These are phyloP conservation scores for Andrena flavipes DNA, from an alignment of 2,888 invertebrate genomes.

Conservation along the genomic window DNA sequence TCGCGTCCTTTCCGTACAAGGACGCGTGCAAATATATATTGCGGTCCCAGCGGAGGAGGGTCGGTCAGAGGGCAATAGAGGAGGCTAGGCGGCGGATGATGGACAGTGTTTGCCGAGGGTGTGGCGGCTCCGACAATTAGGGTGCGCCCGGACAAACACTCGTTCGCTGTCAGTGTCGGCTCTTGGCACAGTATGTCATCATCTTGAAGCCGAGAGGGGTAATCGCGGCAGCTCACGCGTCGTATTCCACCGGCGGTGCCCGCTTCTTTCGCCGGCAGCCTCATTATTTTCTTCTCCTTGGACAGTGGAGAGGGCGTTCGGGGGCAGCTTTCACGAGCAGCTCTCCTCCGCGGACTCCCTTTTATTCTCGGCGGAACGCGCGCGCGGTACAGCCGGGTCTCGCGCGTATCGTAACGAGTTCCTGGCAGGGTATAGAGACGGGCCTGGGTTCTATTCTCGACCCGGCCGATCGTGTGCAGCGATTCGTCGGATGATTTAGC, in stretches of 20 bases:
- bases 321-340: not conserved
- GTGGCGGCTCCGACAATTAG: constrained; percentile 81
- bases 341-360: not conserved
- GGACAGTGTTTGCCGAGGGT: constrained; percentile 79
- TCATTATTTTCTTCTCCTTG: constrained; percentile 18
- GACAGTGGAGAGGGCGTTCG: not conserved
- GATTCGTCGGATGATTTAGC: constrained; percentile 20
- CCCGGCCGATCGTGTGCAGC: constrained; percentile 2
- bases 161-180: constrained; percentile 71
- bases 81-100: constrained; percentile 54
- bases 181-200: constrained; percentile 63
- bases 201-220: constrained; percentile 68
- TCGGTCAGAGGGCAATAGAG: constrained; percentile 16
- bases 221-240: constrained; percentile 64
- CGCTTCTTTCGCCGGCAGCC: constrained; percentile 1
- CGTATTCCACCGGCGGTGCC: not conserved
- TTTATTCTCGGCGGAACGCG: not conserved
- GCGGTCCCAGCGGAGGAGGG: constrained; percentile 50
- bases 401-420: constrained; percentile 3
- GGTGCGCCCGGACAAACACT: constrained; percentile 82
- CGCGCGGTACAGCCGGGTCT: not conserved
- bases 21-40: constrained; percentile 8
- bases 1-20: constrained; percentile 40
- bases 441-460: not conserved
- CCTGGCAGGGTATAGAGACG: not conserved